These are phyloP conservation scores for Plutomurus gul DNA, from an alignment of 1,140 invertebrate genomes.

Conservation along the genomic window DNA sequence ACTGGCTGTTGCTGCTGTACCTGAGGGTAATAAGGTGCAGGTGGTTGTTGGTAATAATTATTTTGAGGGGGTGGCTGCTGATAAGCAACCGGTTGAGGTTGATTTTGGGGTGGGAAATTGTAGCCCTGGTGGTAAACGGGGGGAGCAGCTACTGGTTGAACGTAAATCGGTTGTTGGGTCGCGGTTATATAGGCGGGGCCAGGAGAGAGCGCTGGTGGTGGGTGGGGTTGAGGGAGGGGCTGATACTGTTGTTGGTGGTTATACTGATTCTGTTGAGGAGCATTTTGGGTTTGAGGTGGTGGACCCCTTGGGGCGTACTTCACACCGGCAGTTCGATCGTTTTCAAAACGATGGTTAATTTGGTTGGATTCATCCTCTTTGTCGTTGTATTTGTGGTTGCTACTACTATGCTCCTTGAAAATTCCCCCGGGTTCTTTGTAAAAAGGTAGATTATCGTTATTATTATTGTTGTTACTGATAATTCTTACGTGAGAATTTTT, in stretches of 20 bases:
- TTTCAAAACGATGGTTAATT: neutral
- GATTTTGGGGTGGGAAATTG: slow-evolving; percentile 5
- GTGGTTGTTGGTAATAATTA: slow-evolving; percentile 1
- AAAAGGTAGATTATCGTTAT: slow-evolving; percentile 50
- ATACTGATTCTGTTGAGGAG: neutral
- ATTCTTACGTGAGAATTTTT: slow-evolving; percentile 18
- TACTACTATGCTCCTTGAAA: slow-evolving; percentile 40
- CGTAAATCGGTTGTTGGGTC: neutral
- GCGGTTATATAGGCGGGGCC: neutral
- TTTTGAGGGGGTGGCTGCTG: slow-evolving; percentile 5
- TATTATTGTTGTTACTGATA: neutral
- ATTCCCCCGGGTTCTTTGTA: slow-evolving; percentile 52
- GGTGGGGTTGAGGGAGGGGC: neutral
- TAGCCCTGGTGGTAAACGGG: slow-evolving; percentile 5
- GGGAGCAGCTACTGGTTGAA: neutral
- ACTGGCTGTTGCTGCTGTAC: neutral
- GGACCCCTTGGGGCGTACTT: slow-evolving; percentile 35
- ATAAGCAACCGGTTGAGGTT: neutral
- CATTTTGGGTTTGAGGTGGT: neutral
- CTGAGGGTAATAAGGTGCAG: neutral
- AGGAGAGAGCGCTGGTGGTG: neutral
- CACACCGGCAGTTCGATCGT: slow-evolving; percentile 8
- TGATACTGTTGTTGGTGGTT: slow-evolving; percentile 16
- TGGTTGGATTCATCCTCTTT: slow-evolving; percentile 33
- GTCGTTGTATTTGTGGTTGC: neutral